Evolutionary conservation across 2,797 vertebrate species (phyloP).

Genomic region (Tauraco hartlaubi): DNA sequence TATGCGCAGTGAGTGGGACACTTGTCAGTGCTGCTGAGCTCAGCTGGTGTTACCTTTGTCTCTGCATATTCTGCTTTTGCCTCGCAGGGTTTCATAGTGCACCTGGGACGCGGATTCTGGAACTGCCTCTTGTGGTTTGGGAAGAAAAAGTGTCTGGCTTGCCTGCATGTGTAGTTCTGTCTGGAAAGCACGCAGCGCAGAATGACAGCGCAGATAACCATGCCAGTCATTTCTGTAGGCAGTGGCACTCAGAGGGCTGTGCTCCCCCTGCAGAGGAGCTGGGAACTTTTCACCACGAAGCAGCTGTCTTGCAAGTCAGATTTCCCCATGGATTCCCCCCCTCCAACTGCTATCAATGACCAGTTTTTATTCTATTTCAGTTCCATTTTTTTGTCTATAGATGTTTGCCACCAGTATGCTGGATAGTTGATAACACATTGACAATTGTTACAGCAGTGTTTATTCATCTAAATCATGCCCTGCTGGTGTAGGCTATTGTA

Average conservation of each 20-base stretch:
- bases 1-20: not conserved
- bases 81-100: not conserved
- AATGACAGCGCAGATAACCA: not conserved
- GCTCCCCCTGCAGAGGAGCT: not conserved
- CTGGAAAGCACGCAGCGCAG: not conserved
- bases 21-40: not conserved
- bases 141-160: not conserved
- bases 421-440: not conserved
- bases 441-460: not conserved
- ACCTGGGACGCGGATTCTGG: not conserved
- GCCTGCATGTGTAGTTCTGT: not conserved
- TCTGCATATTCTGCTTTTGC: not conserved
- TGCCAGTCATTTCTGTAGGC: accelerated
- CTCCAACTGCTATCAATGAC: not conserved
- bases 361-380: not conserved
- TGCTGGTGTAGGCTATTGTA: not conserved
- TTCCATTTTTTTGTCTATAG: not conserved
- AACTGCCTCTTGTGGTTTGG: not conserved
- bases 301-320: not conserved
- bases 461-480: conserved; percentile 2
- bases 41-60: not conserved
- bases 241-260: not conserved
- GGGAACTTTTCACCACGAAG: not conserved
- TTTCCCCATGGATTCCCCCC: not conserved
- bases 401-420: not conserved